These are phyloP conservation scores for Megastigmus dorsalis DNA, from an alignment of 2,888 invertebrate species.

Conservation along the genomic window DNA sequence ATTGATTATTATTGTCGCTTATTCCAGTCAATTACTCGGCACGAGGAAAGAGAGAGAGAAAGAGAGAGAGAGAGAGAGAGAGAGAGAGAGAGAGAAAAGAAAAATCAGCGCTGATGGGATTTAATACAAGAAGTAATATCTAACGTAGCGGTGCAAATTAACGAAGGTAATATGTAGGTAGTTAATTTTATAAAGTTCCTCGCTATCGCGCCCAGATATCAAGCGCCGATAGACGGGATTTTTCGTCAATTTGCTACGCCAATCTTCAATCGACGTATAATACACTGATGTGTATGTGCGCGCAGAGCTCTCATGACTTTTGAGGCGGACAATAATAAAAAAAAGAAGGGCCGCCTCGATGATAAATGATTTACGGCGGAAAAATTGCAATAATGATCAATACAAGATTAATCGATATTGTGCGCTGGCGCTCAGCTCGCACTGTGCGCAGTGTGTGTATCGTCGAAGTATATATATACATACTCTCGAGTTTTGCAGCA, in stretches of 20 bases:
- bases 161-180: conserved; percentile 19
- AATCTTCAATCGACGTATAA: conserved; percentile 28
- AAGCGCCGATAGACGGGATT: conserved; percentile 34
- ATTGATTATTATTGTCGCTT: conserved; percentile 3
- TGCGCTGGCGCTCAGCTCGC: conserved; percentile 22
- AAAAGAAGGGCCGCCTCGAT: conserved; percentile 41
- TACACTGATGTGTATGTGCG: conserved; percentile 13
- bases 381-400: conserved; percentile 56
- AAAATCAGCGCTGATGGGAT: neutral
- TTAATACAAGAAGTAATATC: conserved; percentile 7
- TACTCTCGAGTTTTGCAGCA: neutral
- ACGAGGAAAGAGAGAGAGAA: neutral
- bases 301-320: conserved; percentile 33
- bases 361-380: conserved; percentile 47
- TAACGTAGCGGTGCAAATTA: conserved; percentile 32
- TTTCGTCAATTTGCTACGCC: conserved; percentile 52
- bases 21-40: conserved; percentile 22
- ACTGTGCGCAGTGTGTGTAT: too few species aligned
- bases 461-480: too few species aligned
- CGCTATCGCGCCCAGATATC: conserved; percentile 45
- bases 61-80: neutral
- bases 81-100: neutral
- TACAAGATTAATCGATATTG: conserved; percentile 55
- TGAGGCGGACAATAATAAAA: conserved; percentile 3
- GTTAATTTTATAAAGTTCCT: conserved; percentile 46